Evolutionary conservation across 1,140 invertebrate genomes (phyloP).

Genomic region (Drosophila nannoptera): DNA sequence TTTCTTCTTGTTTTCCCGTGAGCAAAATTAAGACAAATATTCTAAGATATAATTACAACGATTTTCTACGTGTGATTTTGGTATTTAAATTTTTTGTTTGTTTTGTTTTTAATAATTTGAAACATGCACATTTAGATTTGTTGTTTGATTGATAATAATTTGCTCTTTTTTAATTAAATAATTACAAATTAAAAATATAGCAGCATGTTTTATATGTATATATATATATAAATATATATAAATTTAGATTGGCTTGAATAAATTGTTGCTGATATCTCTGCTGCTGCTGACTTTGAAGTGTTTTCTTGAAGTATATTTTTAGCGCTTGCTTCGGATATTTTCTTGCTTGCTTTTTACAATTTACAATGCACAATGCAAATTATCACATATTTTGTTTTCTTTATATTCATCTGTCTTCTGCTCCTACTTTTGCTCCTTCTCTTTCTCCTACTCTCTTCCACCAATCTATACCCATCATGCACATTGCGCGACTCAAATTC

Average conservation of each 20-base stretch:
- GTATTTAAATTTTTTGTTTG: conserved; percentile 12
- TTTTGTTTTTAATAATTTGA: conserved; percentile 39
- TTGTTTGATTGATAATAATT: conserved; percentile 45
- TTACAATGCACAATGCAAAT: conserved; percentile 79
- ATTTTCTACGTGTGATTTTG: conserved; percentile 40
- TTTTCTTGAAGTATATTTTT: conserved; percentile 18
- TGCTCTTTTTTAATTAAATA: conserved; percentile 42
- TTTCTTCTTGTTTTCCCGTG: conserved; percentile 37
- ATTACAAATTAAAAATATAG: conserved; percentile 65
- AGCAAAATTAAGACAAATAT: conserved; percentile 44
- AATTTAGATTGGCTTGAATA: conserved; percentile 26
- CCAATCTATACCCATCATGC: conserved; percentile 8
- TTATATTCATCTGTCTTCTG: conserved; percentile 31
- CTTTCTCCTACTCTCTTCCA: conserved; percentile 24
- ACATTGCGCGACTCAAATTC: conserved; percentile 49
- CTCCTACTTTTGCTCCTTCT: conserved; percentile 8
- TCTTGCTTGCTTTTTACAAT: conserved; percentile 61
- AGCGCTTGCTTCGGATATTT: conserved; percentile 48
- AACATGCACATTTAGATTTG: conserved; percentile 60
- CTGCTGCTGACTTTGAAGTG: conserved; percentile 22
- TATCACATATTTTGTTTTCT: conserved; percentile 71
- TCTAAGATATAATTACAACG: conserved; percentile 53
- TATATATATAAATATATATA: conserved; percentile 21
- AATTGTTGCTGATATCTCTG: conserved; percentile 18
- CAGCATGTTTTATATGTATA: conserved; percentile 37